Evolutionary conservation across 2,797 vertebrate genomes (phyloP), one percentile per base, ranked within the genome.

Genomic region (Lateolabrax maculatus): DNA sequence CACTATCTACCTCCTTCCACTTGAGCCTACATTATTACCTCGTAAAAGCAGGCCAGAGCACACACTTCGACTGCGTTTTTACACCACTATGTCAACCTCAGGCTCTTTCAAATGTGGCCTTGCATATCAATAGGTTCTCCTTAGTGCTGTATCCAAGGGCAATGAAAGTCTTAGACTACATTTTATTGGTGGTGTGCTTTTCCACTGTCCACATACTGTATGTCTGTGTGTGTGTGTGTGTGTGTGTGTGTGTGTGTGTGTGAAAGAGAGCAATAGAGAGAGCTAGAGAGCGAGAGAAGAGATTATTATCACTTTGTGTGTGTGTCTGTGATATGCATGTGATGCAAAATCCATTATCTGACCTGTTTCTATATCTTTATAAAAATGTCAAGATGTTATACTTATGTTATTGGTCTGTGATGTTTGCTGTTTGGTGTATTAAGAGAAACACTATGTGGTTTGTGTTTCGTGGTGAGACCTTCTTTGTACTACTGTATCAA

Each of bases 41-140:
- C 43, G 34, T 90, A 91, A 91, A 90, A 75, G 51, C 66, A 44
- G 71, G 46, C 27, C 25, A 64, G 43, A 75, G 77, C 64, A 79
- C 49, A 80, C 89, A 84, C 39, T 65, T 66, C 18, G 2, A 25
- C 68, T 29, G 62, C 12, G 15, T 64, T 83, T 79, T 84, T 69
- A 62, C 72, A 74, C 43, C 71, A 39, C 68, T 80, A 23, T 81
- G 79, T 91, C 81, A 89, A 85, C 87, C 58, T 82, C 63, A 49
- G 62, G 86, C 80, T 71, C 63, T 73, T 89, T 82, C 71, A 75
- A 87, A 48, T 36, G 82, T 71, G 57, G n/a, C 58, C 55, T 15
- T 69, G 83, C 71, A 81, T 89, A 87, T 81, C 56, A 90, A 89
- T 77, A 57, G 69, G 43, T 69, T 48, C 39, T 81, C 73, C 73